Evolutionary conservation across 2,797 vertebrate genomes (phyloP), one percentile per base, ranked within the genome.

Genomic region (Botia almorhae): DNA sequence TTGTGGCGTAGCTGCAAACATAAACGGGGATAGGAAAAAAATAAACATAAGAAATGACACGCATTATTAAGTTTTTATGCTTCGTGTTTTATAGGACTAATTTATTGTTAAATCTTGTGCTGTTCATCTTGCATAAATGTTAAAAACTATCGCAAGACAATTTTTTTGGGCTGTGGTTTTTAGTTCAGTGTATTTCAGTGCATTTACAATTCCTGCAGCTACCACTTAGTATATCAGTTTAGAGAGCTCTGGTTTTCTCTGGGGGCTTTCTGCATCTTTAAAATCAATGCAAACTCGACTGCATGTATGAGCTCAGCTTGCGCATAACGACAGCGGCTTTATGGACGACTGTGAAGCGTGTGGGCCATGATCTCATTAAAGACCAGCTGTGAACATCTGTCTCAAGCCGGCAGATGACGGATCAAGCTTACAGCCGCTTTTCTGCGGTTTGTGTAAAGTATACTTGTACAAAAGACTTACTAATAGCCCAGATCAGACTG

Each of bases 381-480:
- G 36, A 33, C 58, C 69, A 85, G 61, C 65, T 69, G 79, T 73
- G 74, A 69, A 64, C 82, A 81, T 74, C 76, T 83, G 79, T 60
- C 67, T 21, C 29, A 8, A 61, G 43, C 26, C 16, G 16, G 50
- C 63, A 69, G 46, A 16, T 60, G 58, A 67, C 53, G 43, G 70
- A 63, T 61, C 70, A 64, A 14, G n/a, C 73, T 70, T 67, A 60
- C 17, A 43, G 43, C 63, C 29, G 61, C 50, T 53, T 29, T 67
- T 68, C 68, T 69, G n/a, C 36, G 60, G 50, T 73, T 33, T 48
- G 26, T 36, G 43, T 51, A 11, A 33, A 6, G 29, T 29, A 16
- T 26, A 58, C 50, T 21, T 46, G 17, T 14, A 46, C 21, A 17
- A 58, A 46, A 46, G 48, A 36, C 11, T 69, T 14, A 71, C 23